Evolutionary conservation across 2,113 vertebrate genomes (phyloP), one percentile per base, ranked within the genome.

Genomic region (Bubo scandiacus): DNA sequence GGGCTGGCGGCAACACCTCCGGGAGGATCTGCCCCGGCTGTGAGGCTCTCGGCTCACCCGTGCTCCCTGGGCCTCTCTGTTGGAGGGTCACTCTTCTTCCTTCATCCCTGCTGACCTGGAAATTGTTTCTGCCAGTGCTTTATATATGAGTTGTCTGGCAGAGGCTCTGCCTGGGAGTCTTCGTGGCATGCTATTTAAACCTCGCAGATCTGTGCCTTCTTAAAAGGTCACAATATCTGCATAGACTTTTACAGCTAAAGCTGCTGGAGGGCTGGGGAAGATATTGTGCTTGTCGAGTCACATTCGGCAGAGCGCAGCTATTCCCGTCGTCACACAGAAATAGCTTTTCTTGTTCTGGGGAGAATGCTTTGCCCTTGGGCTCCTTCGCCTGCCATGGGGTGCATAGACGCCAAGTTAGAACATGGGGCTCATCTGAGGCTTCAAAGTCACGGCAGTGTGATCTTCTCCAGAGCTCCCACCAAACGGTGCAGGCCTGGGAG

Each of bases 51-150:
- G 81, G 52, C 47, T 65, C 57, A 1, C 15, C 68, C 20, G 0
- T 1, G 10, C 65, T 66, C 38, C 26, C 63, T 2, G 5, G 1
- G 27, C n/a, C 34, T 13, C 81, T 17, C 81, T 13, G 7, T 19
- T 11, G 36, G 45, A 26, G 52, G 89, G n/a, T 72, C 65, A 3
- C 77, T 6, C 51, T 0, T 42, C 78, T 20, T 36, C 81, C 51
- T 14, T 17, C 5, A 19, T 36, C 84, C 40, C 92, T 29, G 84
- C 87, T 88, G 95, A 91, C 94, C 96, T 92, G 93, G 93, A 94
- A 94, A 86, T 1, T 0, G 58, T 2, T 52, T 16, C 90, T 43
- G 72, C 3, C 4, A 54, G 58, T 8, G 75, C 85, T 65, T 36
- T 12, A 63, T n/a, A 2, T 1, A 2, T 1, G 67, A 15, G 47